Percentiles rank a stretch among this genome's conserved stretches.
Conservation (phyloP, 2,888 invertebrate genomes). For the Perdita meconis region DNA sequence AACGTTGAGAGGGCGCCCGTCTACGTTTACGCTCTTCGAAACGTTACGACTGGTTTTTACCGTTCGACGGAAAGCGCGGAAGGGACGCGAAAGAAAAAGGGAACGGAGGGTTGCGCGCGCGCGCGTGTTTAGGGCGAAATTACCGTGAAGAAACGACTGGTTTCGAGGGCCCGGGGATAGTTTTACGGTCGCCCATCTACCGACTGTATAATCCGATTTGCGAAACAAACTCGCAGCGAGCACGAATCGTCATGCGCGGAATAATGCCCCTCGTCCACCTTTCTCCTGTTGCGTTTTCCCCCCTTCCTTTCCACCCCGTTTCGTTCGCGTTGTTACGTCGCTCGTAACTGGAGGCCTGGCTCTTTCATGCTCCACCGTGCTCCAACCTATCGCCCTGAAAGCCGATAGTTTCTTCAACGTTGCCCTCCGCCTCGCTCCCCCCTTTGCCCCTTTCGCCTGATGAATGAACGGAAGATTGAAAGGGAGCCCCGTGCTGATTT, state of each 20-base stretch:
- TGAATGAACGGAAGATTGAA: slow-evolving; percentile 15
- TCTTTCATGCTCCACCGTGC: background rate
- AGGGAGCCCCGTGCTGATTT: background rate
- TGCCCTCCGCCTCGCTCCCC: too few relatives aligned
- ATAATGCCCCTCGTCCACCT: slow-evolving; percentile 18
- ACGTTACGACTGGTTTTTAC: slow-evolving; percentile 63
- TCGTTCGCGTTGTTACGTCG: slow-evolving; percentile 1
- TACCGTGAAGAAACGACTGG: slow-evolving; percentile 50
- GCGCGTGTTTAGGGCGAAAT: slow-evolving; percentile 36
- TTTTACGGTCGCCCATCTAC: slow-evolving; percentile 52
- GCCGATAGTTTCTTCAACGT: slow-evolving; percentile 13
- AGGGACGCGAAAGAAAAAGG: slow-evolving; percentile 6
- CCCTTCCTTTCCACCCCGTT: too few relatives aligned
- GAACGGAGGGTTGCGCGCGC: slow-evolving; percentile 8
- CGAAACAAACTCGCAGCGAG: slow-evolving; percentile 36
- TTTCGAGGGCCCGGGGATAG: slow-evolving; percentile 30
- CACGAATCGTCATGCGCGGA: slow-evolving; percentile 32
- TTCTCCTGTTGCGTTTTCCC: background rate
- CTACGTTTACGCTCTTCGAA: slow-evolving; percentile 51
- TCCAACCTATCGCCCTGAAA: slow-evolving; percentile 21
- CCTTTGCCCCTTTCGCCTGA: background rate
- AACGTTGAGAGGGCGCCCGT: slow-evolving; percentile 73
- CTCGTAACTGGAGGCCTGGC: slow-evolving; percentile 13
- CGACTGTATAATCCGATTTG: slow-evolving; percentile 59
- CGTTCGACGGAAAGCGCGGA: slow-evolving; percentile 17